Evolutionary conservation across 2,113 vertebrate genomes (phyloP).

Genomic region (Saimiri boliviensis): DNA sequence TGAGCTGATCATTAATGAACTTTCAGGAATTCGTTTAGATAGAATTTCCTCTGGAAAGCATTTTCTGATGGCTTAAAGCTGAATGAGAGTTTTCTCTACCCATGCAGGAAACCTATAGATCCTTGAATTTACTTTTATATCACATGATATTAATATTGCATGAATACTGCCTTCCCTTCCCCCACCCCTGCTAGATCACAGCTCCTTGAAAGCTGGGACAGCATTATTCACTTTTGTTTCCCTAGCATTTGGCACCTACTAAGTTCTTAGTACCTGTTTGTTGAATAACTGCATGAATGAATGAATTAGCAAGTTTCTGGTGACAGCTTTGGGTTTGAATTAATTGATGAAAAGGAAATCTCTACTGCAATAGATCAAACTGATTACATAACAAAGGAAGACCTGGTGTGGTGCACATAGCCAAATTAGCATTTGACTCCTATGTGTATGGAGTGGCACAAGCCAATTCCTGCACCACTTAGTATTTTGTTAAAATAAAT

Average conservation of each 20-base stretch:
- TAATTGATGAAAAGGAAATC: not conserved
- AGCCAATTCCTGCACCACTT: not conserved
- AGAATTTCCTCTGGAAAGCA: not conserved
- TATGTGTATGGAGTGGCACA: not conserved
- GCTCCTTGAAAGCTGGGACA: not conserved
- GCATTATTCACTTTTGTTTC: not conserved
- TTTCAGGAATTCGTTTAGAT: not conserved
- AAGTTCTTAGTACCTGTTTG: not conserved
- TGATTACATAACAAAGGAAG: not conserved
- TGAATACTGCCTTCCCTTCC: not conserved
- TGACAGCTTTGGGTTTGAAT: not conserved
- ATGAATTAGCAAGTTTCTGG: not conserved
- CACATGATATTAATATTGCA: not conserved
- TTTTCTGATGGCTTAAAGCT: not conserved
- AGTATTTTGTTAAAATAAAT: not conserved
- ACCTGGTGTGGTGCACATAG: not conserved
- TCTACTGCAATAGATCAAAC: not conserved
- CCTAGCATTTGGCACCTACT: not conserved
- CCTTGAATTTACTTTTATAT: not conserved
- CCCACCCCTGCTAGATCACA: no score
- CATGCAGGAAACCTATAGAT: not conserved
- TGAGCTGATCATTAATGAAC: not conserved
- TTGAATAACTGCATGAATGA: not conserved
- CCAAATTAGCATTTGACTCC: slow-evolving; percentile 4
- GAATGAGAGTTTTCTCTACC: not conserved